Conservation (phyloP, 2,113 vertebrate genomes). For the Lynx canadensis region DNA sequence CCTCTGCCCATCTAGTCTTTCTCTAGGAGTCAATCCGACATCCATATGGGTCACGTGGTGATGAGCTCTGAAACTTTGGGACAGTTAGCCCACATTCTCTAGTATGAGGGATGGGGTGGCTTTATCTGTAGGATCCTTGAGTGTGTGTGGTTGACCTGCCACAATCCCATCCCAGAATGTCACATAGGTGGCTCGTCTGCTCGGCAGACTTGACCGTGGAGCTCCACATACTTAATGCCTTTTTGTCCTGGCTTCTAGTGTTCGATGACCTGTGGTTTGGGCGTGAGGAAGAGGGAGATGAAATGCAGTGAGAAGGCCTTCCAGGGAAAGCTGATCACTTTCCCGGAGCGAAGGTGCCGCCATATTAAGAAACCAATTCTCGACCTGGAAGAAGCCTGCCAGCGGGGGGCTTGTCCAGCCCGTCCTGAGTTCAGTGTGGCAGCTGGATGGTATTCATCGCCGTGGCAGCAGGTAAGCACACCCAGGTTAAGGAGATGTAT, state of each 20-base stretch:
- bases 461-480: slow-evolving; percentile 94
- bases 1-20: background rate
- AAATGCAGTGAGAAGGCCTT: slow-evolving; percentile 92
- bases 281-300: slow-evolving; percentile 90
- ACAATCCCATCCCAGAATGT: background rate
- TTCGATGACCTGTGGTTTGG: slow-evolving; percentile 92
- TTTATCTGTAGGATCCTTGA: too few species aligned
- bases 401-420: slow-evolving; percentile 86
- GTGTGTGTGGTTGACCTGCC: background rate
- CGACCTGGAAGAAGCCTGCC: slow-evolving; percentile 91
- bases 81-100: background rate
- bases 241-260: slow-evolving; percentile 85
- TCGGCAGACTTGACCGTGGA: rapidly evolving
- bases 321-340: slow-evolving; percentile 89
- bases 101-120: background rate
- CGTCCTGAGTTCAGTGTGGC: slow-evolving; percentile 74
- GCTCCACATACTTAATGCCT: rapidly evolving
- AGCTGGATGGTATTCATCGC: slow-evolving; percentile 93
- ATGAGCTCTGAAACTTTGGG: background rate
- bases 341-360: slow-evolving; percentile 93
- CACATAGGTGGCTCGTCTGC: background rate
- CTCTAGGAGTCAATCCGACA: background rate
- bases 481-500: too few species aligned
- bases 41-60: rapidly evolving
- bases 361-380: slow-evolving; percentile 90